Percentiles rank a stretch among this genome's conserved stretches.
These are phyloP conservation scores for Sinella curviseta DNA, from an alignment of 1,140 invertebrate genomes.

Conservation along the genomic window DNA sequence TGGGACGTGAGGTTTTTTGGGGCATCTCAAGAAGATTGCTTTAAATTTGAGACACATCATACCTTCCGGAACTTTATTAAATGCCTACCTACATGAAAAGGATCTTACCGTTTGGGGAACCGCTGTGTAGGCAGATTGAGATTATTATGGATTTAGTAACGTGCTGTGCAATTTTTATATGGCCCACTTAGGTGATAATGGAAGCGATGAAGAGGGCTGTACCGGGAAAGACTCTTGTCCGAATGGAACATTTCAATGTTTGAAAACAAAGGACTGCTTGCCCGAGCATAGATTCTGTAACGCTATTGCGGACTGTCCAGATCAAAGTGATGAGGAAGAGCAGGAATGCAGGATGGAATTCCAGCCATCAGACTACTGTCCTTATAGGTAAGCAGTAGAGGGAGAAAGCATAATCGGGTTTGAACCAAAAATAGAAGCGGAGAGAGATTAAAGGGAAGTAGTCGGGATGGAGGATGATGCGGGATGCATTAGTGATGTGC, in stretches of 20 bases:
- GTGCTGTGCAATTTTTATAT: neutral
- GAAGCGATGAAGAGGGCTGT: constrained; percentile 34
- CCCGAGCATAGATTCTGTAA: constrained; percentile 58
- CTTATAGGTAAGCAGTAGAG: constrained; percentile 58
- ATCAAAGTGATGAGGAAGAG: constrained; percentile 61
- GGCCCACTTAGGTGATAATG: constrained; percentile 21
- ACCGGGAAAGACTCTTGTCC: constrained; percentile 35
- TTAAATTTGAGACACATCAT: too few species aligned
- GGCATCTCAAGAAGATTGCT: neutral
- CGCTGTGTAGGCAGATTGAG: too few species aligned
- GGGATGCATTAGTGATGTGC: too few species aligned
- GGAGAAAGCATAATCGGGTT: neutral
- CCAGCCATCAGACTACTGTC: constrained; percentile 61
- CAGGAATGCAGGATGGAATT: constrained; percentile 48
- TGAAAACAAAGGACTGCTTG: constrained; percentile 45
- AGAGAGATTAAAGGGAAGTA: too few species aligned
- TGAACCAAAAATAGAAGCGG: too few species aligned
- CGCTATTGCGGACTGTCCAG: constrained; percentile 77
- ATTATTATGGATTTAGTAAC: neutral
- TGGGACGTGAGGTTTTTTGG: too few species aligned
- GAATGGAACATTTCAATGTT: constrained; percentile 47
- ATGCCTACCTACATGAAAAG: too few species aligned
- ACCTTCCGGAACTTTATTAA: too few species aligned
- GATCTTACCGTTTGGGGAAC: too few species aligned
- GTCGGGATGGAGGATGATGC: too few species aligned